phyloP scores from a whole-genome alignment of 2,797 vertebrate genomes.

The Melanogrammus aeglefinus region DNA sequence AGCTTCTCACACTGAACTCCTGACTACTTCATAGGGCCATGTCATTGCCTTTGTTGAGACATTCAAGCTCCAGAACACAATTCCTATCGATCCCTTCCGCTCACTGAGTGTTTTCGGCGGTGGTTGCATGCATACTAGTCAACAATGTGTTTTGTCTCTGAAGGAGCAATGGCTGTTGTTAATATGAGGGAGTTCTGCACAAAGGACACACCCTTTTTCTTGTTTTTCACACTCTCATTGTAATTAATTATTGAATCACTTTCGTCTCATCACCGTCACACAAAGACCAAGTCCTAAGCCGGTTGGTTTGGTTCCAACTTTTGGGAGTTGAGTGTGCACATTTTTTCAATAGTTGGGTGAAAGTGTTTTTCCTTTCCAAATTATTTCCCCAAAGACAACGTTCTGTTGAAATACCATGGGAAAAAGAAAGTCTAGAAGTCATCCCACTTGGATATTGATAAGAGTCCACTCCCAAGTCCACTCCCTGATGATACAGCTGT shows the following conservation, averaged over 20 bases:
- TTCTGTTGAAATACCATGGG: neutral
- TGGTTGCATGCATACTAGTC: neutral
- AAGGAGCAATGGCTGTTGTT: neutral
- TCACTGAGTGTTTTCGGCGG: neutral
- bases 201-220: too few relatives aligned
- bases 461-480: neutral
- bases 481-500: neutral
- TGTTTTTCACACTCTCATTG: neutral
- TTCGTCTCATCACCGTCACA: neutral
- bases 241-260: neutral
- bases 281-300: neutral
- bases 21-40: neutral
- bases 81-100: neutral
- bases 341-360: neutral
- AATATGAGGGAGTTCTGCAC: neutral
- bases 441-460: too few relatives aligned
- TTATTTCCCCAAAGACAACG: neutral
- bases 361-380: neutral
- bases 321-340: neutral
- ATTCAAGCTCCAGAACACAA: neutral
- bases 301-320: neutral
- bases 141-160: neutral
- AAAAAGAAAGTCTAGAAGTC: neutral
- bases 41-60: neutral
- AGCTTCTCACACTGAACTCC: neutral